These are phyloP conservation scores for Hydropsyche tenuis DNA, from an alignment of 1,140 invertebrate species.

Conservation along the genomic window DNA sequence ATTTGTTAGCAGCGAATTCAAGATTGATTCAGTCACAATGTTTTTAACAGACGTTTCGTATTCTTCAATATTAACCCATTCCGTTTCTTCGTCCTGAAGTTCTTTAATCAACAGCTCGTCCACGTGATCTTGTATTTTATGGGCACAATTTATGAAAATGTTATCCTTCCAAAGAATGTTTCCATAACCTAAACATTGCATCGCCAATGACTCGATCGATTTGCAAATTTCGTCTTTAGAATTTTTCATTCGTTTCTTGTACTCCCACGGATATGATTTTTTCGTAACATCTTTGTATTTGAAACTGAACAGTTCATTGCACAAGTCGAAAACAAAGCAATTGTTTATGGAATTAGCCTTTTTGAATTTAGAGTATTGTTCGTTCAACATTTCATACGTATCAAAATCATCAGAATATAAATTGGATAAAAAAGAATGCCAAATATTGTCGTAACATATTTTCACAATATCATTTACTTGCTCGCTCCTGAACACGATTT, in stretches of 20 bases:
- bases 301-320: slow-evolving; percentile 37
- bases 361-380: background rate
- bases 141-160: slow-evolving; percentile 40
- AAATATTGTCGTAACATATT: slow-evolving; percentile 27
- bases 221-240: slow-evolving; percentile 34
- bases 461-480: slow-evolving; percentile 21
- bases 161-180: slow-evolving; percentile 30
- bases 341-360: background rate
- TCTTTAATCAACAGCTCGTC: slow-evolving; percentile 44
- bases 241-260: slow-evolving; percentile 15
- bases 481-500: slow-evolving; percentile 1
- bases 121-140: slow-evolving; percentile 42
- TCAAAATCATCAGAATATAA: background rate
- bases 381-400: background rate
- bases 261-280: slow-evolving; percentile 35
- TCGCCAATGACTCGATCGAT: slow-evolving; percentile 36
- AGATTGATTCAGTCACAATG: slow-evolving; percentile 40
- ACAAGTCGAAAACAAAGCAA: slow-evolving; percentile 42
- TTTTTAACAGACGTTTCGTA: slow-evolving; percentile 42
- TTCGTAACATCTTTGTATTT: slow-evolving; percentile 31
- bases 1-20: slow-evolving; percentile 35
- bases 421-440: background rate
- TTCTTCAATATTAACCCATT: slow-evolving; percentile 46
- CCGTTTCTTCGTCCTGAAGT: slow-evolving; percentile 43
- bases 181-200: slow-evolving; percentile 36